These are phyloP conservation scores for Ia io DNA, from an alignment of 2,113 vertebrate species.

Conservation along the genomic window DNA sequence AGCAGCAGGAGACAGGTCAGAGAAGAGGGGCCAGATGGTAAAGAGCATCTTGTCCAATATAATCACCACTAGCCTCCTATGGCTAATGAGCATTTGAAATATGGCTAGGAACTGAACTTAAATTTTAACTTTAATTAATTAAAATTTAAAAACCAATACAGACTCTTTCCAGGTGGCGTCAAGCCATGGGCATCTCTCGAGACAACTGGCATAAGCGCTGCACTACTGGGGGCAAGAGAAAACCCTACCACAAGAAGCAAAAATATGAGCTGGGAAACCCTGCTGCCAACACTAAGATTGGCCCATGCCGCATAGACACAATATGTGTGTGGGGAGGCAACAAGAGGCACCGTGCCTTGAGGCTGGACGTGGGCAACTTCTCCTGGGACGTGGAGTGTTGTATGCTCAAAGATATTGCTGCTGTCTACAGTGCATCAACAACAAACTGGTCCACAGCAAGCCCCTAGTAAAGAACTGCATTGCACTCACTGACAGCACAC, in stretches of 20 bases:
- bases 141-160: conserved; percentile 31
- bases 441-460: background rate
- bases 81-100: background rate
- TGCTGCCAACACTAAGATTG: background rate
- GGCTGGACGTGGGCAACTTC: background rate
- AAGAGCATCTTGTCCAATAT: background rate
- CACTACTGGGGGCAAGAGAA: background rate
- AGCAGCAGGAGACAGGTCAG: background rate
- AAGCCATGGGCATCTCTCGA: background rate
- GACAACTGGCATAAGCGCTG: background rate
- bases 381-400: background rate
- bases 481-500: background rate
- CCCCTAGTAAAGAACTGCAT: background rate
- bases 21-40: background rate
- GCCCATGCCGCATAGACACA: background rate
- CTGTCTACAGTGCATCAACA: background rate
- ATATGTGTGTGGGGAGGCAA: background rate
- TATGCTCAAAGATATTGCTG: background rate
- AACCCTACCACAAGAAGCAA: background rate
- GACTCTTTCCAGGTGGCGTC: background rate
- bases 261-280: background rate
- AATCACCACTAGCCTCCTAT: background rate
- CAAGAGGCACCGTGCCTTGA: background rate
- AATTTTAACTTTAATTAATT: background rate
- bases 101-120: background rate